Evolutionary conservation across 2,888 invertebrate genomes (phyloP).

Genomic region (Sphinx pinastri): DNA sequence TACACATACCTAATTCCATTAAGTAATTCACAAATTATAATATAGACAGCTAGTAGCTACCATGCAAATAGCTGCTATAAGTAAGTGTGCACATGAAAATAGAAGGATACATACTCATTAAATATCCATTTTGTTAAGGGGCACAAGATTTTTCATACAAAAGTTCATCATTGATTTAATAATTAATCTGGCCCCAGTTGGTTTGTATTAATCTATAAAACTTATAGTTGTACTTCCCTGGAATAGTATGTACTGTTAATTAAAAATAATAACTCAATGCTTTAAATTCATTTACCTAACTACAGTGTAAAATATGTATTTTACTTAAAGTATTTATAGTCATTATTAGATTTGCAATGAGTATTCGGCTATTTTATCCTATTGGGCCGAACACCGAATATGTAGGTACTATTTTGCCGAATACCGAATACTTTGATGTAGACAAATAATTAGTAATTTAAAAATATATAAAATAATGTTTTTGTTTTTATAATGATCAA

Average conservation of each 20-base stretch:
- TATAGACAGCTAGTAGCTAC: no score
- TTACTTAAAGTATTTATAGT: slow-evolving; percentile 14
- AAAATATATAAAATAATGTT: no score
- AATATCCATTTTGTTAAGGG: not conserved
- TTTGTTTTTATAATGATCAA: no score
- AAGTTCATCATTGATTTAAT: not conserved
- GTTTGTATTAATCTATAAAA: slow-evolving; percentile 16
- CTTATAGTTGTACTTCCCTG: slow-evolving; percentile 25
- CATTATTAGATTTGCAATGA: not conserved
- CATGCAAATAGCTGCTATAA: no score
- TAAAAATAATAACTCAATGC: not conserved
- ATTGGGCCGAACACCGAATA: no score
- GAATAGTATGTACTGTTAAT: slow-evolving; percentile 24
- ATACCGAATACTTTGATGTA: no score
- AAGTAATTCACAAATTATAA: no score
- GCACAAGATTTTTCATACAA: not conserved
- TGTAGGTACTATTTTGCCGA: no score
- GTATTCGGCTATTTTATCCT: no score
- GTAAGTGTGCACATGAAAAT: not conserved
- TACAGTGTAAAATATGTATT: not conserved
- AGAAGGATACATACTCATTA: not conserved
- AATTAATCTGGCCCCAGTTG: not conserved
- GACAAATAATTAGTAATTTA: no score
- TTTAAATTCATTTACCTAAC: not conserved
- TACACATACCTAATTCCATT: no score